Percentiles rank a stretch among this genome's conserved stretches.
Evolutionary conservation across 2,797 vertebrate species (phyloP).

Genomic region (Peromyscus nudipes): DNA sequence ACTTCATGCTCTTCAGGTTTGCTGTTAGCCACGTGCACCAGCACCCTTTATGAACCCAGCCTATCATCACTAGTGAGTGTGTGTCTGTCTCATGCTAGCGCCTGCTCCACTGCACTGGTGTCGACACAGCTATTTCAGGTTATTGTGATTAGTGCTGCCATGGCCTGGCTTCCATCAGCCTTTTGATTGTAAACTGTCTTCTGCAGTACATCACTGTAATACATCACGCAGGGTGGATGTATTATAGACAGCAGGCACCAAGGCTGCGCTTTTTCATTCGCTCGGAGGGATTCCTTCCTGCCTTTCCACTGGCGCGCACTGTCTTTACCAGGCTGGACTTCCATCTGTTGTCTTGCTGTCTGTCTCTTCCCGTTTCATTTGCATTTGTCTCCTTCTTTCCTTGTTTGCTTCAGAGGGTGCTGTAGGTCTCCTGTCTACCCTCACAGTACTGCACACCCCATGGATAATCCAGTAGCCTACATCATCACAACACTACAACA

Average conservation of each 20-base stretch:
- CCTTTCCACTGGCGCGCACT: background rate
- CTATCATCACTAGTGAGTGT: background rate
- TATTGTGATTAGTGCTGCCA: background rate
- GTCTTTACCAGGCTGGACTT: background rate
- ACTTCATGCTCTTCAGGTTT: background rate
- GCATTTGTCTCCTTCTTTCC: background rate
- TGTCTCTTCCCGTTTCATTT: background rate
- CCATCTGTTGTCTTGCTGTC: background rate
- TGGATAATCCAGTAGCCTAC: background rate
- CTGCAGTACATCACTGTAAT: background rate
- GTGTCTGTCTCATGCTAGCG: background rate
- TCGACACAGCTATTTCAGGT: conserved; percentile 1
- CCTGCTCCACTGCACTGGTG: background rate
- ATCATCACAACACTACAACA: background rate
- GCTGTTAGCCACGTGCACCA: background rate
- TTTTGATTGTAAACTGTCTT: background rate
- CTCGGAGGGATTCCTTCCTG: no score
- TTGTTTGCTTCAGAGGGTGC: background rate
- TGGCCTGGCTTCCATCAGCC: background rate
- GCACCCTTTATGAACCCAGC: background rate
- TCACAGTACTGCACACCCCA: background rate
- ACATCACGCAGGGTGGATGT: background rate
- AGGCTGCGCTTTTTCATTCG: background rate
- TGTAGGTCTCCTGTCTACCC: background rate
- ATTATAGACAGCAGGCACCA: background rate